phyloP scores from a whole-genome alignment of 2,113 vertebrate genomes.

The Callospermophilus lateralis region DNA sequence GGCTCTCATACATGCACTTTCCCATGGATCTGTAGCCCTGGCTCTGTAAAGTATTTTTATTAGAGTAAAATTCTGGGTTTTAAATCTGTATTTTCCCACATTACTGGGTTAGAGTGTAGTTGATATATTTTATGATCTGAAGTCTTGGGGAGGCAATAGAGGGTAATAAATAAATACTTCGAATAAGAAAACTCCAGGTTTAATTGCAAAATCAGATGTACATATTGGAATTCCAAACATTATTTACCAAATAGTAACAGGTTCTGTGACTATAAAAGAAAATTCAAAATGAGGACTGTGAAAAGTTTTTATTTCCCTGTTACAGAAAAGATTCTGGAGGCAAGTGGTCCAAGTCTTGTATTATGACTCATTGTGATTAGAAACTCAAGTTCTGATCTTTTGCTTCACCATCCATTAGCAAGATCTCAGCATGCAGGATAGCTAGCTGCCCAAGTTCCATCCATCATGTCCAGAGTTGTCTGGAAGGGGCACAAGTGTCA shows the following conservation, averaged over 20 bases:
- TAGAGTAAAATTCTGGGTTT: not conserved
- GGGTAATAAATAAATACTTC: not conserved
- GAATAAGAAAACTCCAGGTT: not conserved
- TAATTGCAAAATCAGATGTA: not conserved
- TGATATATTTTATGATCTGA: not conserved
- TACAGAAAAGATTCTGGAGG: not conserved
- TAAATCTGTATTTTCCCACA: not conserved
- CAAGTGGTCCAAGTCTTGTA: not conserved
- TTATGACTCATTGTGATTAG: not conserved
- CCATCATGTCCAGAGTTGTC: not conserved
- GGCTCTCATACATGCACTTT: too few relatives aligned
- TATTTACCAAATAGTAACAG: not conserved
- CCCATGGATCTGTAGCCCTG: too few relatives aligned
- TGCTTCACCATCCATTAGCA: not conserved
- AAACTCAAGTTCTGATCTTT: not conserved
- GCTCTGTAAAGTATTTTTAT: slow-evolving; percentile 22
- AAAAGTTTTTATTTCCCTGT: not conserved
- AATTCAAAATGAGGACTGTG: not conserved
- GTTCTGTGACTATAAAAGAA: not conserved
- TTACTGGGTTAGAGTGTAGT: slow-evolving; percentile 43
- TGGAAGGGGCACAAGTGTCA: not conserved
- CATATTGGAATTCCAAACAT: slow-evolving; percentile 34
- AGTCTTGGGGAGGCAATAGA: not conserved
- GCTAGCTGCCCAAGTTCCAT: not conserved
- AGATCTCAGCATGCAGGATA: not conserved